These are phyloP conservation scores for Recurvirostra avosetta DNA, from an alignment of 2,113 vertebrate species.

Conservation along the genomic window DNA sequence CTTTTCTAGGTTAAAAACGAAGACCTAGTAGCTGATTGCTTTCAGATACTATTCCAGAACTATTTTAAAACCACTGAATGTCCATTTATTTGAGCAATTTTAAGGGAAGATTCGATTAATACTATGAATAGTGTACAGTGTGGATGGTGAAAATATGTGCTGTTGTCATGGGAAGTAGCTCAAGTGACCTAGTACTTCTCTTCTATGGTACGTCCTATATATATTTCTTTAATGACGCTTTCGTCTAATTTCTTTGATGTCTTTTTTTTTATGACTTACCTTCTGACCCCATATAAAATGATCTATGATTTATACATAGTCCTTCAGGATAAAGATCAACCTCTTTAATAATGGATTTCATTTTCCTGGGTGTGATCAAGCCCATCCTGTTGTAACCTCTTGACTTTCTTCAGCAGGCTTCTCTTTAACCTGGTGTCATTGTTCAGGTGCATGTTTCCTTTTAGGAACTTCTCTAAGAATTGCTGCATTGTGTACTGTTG, in stretches of 20 bases:
- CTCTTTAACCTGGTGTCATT: neutral
- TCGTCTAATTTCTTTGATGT: neutral
- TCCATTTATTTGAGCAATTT: neutral
- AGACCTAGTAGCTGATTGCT: neutral
- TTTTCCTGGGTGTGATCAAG: neutral
- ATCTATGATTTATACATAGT: neutral
- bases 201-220: neutral
- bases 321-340: neutral
- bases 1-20: neutral
- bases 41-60: neutral
- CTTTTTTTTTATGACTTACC: neutral
- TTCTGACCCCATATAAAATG: neutral
- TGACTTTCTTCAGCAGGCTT: neutral
- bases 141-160: neutral
- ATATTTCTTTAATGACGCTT: neutral
- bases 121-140: neutral
- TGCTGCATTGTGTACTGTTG: neutral
- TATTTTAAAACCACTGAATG: neutral
- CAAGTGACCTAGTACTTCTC: neutral
- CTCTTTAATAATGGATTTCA: neutral
- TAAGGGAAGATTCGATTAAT: neutral
- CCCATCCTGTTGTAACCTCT: neutral
- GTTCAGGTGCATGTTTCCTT: neutral
- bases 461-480: neutral
- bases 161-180: neutral